Base-by-base conservation (phyloP, 2,888 invertebrate species). In the Pristionchus maxplancki region DNA sequence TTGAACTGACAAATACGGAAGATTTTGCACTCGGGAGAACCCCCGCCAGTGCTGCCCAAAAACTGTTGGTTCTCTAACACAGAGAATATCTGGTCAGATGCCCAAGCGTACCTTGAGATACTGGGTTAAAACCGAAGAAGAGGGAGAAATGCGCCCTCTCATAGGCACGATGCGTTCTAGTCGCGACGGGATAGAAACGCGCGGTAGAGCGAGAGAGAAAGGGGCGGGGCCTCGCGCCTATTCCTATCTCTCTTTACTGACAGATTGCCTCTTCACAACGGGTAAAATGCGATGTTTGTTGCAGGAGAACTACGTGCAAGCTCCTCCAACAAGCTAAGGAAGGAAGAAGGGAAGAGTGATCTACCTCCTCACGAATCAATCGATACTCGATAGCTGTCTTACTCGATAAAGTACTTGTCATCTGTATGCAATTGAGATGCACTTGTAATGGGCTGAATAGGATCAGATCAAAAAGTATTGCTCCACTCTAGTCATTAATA, bases 1-100 rank as follows among this genome's bases (percentile, higher is more conserved):
- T 6, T 58, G 17, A 11, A 8, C 9, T n/a, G n/a, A n/a, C n/a
- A n/a, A 28, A 5, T 9, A 44, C 44, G 44, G 44, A 44, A 44
- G n/a, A n/a, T 78, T 13, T 78, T 48, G 78, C 78, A 40, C 78
- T 34, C 78, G 78, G 78, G 78, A 44, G 78, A 78, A 40, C 78
- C 78, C 78, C 78, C 78, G 20, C 15, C 78, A 78, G 78, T 40
- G 78, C 78, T 78, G 78, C 78, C 78, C 78, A 78, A 78, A 78
- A 78, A 78, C 78, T 78, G 78, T 78, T 78, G 78, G 78, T 78
- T 78, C 78, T 78, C 78, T 78, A 78, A 78, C 78, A 78, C 78
- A 78, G 78, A 78, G 78, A 44, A 24, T n/a, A 34, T 28, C 78
- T 78, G 78, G 78, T 78, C 78, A 78, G 78, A 78, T 11, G 78